These are phyloP conservation scores for Drosophila mercatorum DNA, from an alignment of 2,888 invertebrate genomes.

Conservation along the genomic window DNA sequence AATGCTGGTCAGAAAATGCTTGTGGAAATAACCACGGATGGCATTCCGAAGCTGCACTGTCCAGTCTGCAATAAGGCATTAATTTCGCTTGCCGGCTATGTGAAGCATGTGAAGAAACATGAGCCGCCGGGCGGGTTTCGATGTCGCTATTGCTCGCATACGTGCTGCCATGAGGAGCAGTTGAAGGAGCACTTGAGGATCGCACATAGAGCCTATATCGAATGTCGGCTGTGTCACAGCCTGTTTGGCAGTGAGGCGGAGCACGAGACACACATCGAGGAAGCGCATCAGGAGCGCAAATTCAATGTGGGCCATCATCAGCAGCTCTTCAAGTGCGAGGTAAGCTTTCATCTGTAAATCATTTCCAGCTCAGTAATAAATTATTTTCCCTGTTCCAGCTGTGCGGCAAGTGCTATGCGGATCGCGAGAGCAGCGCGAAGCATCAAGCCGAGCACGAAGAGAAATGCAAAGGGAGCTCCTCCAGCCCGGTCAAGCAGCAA, in stretches of 20 bases:
- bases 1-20: conserved; percentile 67
- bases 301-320: conserved; percentile 82
- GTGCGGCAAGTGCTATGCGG: conserved; percentile 85
- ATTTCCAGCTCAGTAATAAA: background rate
- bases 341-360: conserved; percentile 26
- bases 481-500: conserved; percentile 85
- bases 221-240: conserved; percentile 82
- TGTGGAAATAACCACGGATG: conserved; percentile 83
- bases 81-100: conserved; percentile 80
- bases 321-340: conserved; percentile 82
- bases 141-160: conserved; percentile 83
- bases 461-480: conserved; percentile 85
- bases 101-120: conserved; percentile 84
- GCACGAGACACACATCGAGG: conserved; percentile 82
- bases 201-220: conserved; percentile 81
- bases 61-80: conserved; percentile 82
- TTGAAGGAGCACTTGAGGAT: conserved; percentile 73
- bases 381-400: conserved; percentile 56
- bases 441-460: conserved; percentile 85
- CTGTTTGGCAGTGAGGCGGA: conserved; percentile 75
- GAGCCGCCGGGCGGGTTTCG: conserved; percentile 84
- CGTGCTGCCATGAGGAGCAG: conserved; percentile 77
- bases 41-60: conserved; percentile 81
- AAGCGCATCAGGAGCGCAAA: conserved; percentile 83
- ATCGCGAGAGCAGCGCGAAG: conserved; percentile 85